Base-by-base conservation (phyloP, 2,888 invertebrate species). In the Stenodema calcarata region DNA sequence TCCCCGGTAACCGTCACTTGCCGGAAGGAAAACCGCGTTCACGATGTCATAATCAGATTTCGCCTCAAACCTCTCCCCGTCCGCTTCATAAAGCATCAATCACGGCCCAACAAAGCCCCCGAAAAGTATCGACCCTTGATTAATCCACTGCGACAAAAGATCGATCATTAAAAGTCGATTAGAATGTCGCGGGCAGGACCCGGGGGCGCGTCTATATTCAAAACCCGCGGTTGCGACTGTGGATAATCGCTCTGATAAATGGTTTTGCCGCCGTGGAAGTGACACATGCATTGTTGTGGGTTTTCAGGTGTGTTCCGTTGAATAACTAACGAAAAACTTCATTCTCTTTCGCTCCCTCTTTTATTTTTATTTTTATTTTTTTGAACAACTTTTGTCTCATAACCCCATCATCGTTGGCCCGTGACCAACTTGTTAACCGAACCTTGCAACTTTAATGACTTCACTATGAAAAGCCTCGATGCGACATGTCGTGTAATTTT, bases 161-260 rank as follows among this genome's bases (percentile, higher is more conserved):
- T 84, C 42, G 73, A 84, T 84, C 84, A 73, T 84, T 75, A 84
- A 84, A 84, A 84, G 84, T 84, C 84, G 84, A 84, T 84, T 84
- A 84, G 84, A 75, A 70, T 47, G 84, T 84, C 84, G 73, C 28
- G 84, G 50, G 28, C 84, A 84, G 70, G 35, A 44, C 23, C 84
- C 54, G 84, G 84, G 7, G 11, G 1, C 82, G 62, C 82, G 62
- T 27, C 41, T 44, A 84, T 84, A 84, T 84, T 84, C 84, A 84
- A 84, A 84, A 84, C 84, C 41, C 41, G 84, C 84, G 44, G 84
- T 75, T 73, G 44, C 84, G 75, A 84, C 84, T 84, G 73, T 75
- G 44, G 84, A 84, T 84, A 84, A 84, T 84, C 84, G 84, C 35
- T 44, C 73, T 84, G 84, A 84, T 84, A 73, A 84, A 84, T 84